phyloP scores from a whole-genome alignment of 2,113 vertebrate species.

The Pteruthius melanotis region DNA sequence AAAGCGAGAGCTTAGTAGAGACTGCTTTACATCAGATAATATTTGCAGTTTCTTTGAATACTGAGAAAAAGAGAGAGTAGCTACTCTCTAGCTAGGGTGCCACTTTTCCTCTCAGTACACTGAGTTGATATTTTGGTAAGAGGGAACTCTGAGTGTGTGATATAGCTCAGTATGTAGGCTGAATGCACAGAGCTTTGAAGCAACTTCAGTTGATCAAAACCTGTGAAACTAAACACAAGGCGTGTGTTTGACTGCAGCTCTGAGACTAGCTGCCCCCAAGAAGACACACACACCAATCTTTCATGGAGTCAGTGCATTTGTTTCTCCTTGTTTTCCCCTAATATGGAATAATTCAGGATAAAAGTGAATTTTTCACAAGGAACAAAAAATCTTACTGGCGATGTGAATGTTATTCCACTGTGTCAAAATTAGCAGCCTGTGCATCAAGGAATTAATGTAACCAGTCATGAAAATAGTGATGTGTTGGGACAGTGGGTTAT shows the following conservation, averaged over 20 bases:
- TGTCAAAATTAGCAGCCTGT: not conserved
- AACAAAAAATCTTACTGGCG: not conserved
- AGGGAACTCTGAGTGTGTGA: not conserved
- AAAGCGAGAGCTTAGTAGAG: not conserved
- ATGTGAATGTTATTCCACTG: not conserved
- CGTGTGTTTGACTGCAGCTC: not conserved
- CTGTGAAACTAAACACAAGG: not conserved
- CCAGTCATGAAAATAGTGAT: not conserved
- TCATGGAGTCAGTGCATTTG: not conserved
- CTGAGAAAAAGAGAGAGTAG: not conserved
- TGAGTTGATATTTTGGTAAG: not conserved
- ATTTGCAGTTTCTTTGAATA: not conserved
- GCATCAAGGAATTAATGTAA: not conserved
- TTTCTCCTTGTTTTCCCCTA: not conserved
- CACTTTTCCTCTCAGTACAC: not conserved
- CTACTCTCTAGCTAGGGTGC: not conserved
- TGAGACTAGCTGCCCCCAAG: not conserved
- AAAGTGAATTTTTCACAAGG: not conserved
- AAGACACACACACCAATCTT: not conserved
- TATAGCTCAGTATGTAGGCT: not conserved
- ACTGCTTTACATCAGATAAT: not conserved
- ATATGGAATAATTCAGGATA: not conserved
- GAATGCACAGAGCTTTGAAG: not conserved
- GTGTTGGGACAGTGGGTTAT: not conserved
- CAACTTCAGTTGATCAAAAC: not conserved